These are phyloP conservation scores for Patiria pectinifera DNA, from an alignment of 53 echinoderm and acorn worm species.

Conservation along the genomic window DNA sequence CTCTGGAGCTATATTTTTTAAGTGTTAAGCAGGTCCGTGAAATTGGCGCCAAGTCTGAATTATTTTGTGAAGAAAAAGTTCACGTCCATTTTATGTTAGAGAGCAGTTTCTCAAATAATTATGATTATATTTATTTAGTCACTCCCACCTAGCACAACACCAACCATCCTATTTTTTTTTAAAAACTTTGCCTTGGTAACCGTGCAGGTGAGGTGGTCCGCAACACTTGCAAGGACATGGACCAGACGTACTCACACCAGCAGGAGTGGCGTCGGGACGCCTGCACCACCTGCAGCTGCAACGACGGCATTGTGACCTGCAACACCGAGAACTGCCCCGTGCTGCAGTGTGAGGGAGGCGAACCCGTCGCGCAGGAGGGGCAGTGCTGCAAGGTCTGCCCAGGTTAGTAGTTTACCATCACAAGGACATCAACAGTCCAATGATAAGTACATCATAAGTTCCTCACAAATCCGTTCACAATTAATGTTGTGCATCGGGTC, in stretches of 20 bases:
- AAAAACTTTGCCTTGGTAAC: not conserved
- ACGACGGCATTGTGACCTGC: slow-evolving; percentile 42
- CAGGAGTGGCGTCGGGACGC: slow-evolving; percentile 25
- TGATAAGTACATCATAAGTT: not conserved
- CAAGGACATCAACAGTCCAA: not conserved
- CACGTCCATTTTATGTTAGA: too few species aligned
- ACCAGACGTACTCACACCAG: slow-evolving; percentile 32
- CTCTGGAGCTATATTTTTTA: too few species aligned
- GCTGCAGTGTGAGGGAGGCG: slow-evolving; percentile 24
- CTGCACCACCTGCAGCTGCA: slow-evolving; percentile 54
- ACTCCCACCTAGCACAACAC: too few species aligned
- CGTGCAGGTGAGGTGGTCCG: not conserved
- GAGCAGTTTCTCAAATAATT: too few species aligned
- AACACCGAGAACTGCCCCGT: slow-evolving; percentile 13
- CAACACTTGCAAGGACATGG: not conserved
- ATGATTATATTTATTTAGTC: too few species aligned
- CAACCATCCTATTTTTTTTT: too few species aligned
- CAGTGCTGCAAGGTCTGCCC: slow-evolving; percentile 61
- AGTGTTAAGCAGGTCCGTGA: too few species aligned
- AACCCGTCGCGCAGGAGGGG: slow-evolving; percentile 31
- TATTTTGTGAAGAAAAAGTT: too few species aligned
- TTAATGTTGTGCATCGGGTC: too few species aligned
- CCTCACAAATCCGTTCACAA: too few species aligned
- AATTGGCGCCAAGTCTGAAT: too few species aligned
- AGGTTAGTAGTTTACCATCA: slow-evolving; percentile 3